Evolutionary conservation across 2,888 invertebrate genomes (phyloP), one percentile per base, ranked within the genome.

Genomic region (Hedya salicella): DNA sequence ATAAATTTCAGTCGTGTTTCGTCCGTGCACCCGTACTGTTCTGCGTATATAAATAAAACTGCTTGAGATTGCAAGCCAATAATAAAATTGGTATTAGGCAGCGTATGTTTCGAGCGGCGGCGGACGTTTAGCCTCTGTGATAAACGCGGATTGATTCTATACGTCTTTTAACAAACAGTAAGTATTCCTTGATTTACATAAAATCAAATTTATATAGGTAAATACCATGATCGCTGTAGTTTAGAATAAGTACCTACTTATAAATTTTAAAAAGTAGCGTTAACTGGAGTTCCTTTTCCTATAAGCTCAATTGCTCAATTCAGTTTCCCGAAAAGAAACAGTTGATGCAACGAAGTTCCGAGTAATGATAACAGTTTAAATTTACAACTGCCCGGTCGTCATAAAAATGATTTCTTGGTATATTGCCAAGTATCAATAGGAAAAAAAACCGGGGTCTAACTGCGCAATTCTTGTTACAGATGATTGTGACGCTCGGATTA

Each of bases 1-100:
- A 87, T 87, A 82, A 86, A 87, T 82, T 84, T 88, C 86, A 89
- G 88, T 88, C 82, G 81, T 81, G 82, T 79, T 80, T 81, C 75
- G 77, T 72, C 75, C 81, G 82, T 82, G 83, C 83, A 80, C 75
- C 80, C 76, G 85, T 79, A 81, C 83, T 84, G 79, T 80, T 81
- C 80, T 79, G 79, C 73, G 83, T 82, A 78, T 87, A 87, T 87
- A 86, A 87, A 88, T 88, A 89, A 85, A 75, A 65, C 71, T 67
- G 71, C 69, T 70, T 66, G 63, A 70, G 66, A 72, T 73, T 70
- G 77, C 74, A 70, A 69, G 73, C 73, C 75, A 75, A 75, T 75
- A 76, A 76, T 76, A 78, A 70, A 73, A 68, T 70, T 64, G 66
- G 68, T 65, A 66, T 62, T 68, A 57, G 60, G 53, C 40, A 46